Conservation (phyloP, 2,888 invertebrate genomes). For the Piscicola geometra region DNA sequence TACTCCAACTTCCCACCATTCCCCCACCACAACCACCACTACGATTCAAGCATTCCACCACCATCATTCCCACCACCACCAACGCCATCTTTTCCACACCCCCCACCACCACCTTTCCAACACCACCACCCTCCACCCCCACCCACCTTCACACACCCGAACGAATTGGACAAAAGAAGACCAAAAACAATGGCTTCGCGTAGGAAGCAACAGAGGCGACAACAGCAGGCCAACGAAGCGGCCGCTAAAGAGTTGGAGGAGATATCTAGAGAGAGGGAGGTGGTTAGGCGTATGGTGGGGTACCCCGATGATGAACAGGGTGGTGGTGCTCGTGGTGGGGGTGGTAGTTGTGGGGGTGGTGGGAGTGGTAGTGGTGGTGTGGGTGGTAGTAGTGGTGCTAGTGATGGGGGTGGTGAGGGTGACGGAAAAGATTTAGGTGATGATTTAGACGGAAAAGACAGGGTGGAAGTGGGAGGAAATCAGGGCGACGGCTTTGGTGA, state of each 20-base stretch:
- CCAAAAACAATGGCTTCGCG: neutral
- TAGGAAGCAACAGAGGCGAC: slow-evolving; percentile 50
- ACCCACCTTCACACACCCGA: neutral
- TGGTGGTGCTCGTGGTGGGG: neutral
- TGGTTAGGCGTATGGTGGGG: neutral
- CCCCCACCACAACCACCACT: neutral
- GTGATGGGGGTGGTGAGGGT: too few relatives aligned
- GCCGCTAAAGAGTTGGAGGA: slow-evolving; percentile 54
- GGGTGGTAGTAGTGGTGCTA: too few relatives aligned
- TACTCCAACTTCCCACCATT: neutral
- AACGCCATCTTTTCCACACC: neutral
- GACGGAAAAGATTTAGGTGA: too few relatives aligned
- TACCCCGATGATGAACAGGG: neutral
- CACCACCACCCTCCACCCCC: neutral
- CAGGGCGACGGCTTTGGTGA: neutral
- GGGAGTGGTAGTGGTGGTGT: too few relatives aligned
- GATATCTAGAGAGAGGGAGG: slow-evolving; percentile 55
- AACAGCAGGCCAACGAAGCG: slow-evolving; percentile 52
- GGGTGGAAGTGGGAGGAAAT: neutral
- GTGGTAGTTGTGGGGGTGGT: too few relatives aligned
- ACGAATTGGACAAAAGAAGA: neutral
- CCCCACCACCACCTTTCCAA: neutral
- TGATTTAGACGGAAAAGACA: too few relatives aligned
- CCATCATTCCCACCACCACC: neutral
- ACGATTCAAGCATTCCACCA: too few relatives aligned